Conservation (phyloP, 2,888 invertebrate genomes). For the Galerucella calmariensis region DNA sequence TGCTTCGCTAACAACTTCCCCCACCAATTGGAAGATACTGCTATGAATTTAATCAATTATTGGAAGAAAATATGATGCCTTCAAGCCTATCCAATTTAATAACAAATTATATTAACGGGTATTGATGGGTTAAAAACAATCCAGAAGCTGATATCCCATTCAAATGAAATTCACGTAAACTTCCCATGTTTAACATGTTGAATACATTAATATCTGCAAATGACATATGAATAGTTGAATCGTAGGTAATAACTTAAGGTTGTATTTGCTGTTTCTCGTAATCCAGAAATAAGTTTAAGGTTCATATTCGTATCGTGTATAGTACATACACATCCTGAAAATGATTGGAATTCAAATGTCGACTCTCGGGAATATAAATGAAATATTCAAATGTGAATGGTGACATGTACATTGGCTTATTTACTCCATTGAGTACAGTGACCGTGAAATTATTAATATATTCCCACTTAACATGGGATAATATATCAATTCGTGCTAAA, state of each 20-base stretch:
- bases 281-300: neutral
- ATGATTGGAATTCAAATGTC: slow-evolving; percentile 1
- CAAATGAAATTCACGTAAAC: neutral
- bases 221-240: neutral
- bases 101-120: too few relatives aligned
- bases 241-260: neutral
- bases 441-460: too few relatives aligned
- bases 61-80: too few relatives aligned
- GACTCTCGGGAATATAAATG: neutral
- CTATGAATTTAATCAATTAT: too few relatives aligned
- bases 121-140: neutral
- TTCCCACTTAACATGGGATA: too few relatives aligned
- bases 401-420: neutral
- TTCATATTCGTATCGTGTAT: slow-evolving; percentile 7
- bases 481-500: too few relatives aligned
- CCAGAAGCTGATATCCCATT: neutral
- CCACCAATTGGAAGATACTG: too few relatives aligned
- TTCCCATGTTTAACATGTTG: neutral
- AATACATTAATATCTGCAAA: neutral
- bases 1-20: too few relatives aligned
- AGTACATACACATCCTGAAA: slow-evolving; percentile 4
- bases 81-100: too few relatives aligned
- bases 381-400: slow-evolving; percentile 1
- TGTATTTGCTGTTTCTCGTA: slow-evolving; percentile 3
- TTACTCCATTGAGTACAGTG: neutral